These are phyloP conservation scores for Coluber constrictor DNA, from an alignment of 2,797 vertebrate genomes.

Conservation along the genomic window DNA sequence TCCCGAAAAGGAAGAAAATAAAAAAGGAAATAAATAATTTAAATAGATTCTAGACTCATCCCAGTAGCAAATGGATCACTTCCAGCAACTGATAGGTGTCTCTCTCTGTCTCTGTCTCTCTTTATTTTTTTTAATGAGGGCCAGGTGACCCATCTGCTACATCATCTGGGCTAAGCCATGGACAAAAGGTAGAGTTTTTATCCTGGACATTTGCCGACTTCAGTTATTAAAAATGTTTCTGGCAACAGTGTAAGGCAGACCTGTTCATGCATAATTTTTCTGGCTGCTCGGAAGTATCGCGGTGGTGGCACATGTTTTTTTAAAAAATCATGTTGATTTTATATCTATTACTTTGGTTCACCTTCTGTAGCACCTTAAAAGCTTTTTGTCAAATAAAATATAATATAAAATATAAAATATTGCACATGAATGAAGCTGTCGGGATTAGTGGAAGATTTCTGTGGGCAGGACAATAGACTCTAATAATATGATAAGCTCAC, in stretches of 20 bases:
- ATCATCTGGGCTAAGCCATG: neutral
- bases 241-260: neutral
- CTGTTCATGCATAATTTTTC: neutral
- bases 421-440: neutral
- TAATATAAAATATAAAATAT: neutral
- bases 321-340: neutral
- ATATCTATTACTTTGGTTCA: neutral
- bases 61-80: neutral
- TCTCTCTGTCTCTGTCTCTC: neutral
- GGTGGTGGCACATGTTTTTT: neutral
- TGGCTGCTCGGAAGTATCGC: neutral
- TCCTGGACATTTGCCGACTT: conserved; percentile 5
- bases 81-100: conserved; percentile 12
- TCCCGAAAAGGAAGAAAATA: accelerated
- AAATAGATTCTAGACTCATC: neutral
- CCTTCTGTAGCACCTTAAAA: neutral
- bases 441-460: neutral
- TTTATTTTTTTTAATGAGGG: conserved; percentile 9
- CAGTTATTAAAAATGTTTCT: conserved; percentile 15
- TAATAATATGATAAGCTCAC: neutral
- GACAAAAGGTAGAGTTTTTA: conserved; percentile 3
- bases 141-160: neutral
- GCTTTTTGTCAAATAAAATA: neutral
- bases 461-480: too few species aligned
- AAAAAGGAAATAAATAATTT: neutral